Evolutionary conservation across 2,888 invertebrate genomes (phyloP), one percentile per base, ranked within the genome.

Genomic region (Pilophorus perplexus): DNA sequence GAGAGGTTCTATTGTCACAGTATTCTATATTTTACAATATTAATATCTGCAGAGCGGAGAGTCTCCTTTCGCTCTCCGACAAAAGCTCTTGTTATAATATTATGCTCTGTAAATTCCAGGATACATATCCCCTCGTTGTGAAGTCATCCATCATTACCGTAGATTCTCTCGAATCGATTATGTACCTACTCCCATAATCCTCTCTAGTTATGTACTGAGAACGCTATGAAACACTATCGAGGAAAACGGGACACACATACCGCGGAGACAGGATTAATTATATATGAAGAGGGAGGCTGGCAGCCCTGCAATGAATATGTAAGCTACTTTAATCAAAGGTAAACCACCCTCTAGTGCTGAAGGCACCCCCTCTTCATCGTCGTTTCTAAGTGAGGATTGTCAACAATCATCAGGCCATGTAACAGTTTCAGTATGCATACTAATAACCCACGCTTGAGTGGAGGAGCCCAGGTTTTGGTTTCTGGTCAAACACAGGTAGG

Each of bases 301-400:
- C 18, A 28, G 23, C n/a, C n/a, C 28, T 12, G 52, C 52, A 52
- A 52, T 52, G 52, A 52, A 52, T 52, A 52, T 52, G 52, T 52
- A 52, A 52, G 52, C 52, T 28, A 25, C 52, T 25, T 52, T 52
- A 52, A 52, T 52, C 52, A 52, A 52, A 28, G 52, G 14, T 52
- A 52, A 52, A 52, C 52, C 28, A 52, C 28, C 52, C 52, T 3
- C 3, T 18, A 52, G 48, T n/a, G 20, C 48, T 20, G 48, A 48
- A 22, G 52, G 52, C 3, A 28, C 52, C 52, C 52, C 52, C 46
- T 46, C 46, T 22, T 23, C 22, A 46, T 28, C n/a, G 52, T 18
- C 28, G 28, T 14, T 18, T 16, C 52, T 52, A 52, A 50, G 52
- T 28, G 52, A 52, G 52, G 28, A 52, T 52, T 52, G 52, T 52